phyloP scores from a whole-genome alignment of 2,113 vertebrate genomes.

The Chascanopsetta lugubris region DNA sequence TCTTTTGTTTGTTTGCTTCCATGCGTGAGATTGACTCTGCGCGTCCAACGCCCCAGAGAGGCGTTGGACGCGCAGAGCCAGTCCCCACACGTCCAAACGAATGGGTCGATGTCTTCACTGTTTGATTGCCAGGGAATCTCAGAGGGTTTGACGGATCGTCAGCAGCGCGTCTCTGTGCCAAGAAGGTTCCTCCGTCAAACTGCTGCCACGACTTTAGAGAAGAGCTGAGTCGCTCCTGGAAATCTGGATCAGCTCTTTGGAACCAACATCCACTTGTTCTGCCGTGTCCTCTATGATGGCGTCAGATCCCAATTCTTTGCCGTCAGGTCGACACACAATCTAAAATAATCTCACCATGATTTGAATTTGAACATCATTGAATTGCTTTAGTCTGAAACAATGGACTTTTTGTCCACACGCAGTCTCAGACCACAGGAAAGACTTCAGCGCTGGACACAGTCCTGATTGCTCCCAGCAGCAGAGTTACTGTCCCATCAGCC shows the following conservation, averaged over 20 bases:
- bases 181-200: not conserved
- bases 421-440: not conserved
- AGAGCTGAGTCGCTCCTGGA: conserved; percentile 7
- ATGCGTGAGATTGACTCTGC: not conserved
- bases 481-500: not conserved
- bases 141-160: not conserved
- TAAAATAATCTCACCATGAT: not conserved
- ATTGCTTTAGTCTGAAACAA: not conserved
- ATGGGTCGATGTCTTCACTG: conserved; percentile 12
- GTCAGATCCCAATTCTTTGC: not conserved
- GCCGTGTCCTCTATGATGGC: not conserved
- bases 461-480: not conserved
- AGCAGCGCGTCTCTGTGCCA: too few relatives aligned
- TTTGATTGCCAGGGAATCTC: not conserved
- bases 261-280: too few relatives aligned
- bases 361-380: not conserved
- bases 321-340: not conserved
- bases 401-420: not conserved
- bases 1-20: conserved; percentile 26
- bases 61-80: not conserved
- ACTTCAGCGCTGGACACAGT: not conserved
- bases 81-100: conserved; percentile 4
- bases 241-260: not conserved
- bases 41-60: not conserved
- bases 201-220: conserved; percentile 3